Base-by-base conservation (phyloP, 2,888 invertebrate species). In the Acanthoscelides obtectus region DNA sequence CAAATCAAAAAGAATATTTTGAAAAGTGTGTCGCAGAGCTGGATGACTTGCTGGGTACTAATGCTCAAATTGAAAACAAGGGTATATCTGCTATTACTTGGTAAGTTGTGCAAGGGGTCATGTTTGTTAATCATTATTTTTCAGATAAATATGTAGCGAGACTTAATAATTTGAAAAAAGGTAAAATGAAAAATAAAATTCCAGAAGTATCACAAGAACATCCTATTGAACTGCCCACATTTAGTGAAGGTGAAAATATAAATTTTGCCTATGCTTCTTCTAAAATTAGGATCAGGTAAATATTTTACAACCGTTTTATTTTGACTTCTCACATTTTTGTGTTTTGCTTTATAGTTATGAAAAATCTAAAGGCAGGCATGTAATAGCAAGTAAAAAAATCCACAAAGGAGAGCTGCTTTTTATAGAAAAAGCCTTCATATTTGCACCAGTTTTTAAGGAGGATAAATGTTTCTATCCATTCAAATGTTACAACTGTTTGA, bases 341-440 rank as follows among this genome's bases (percentile, higher is more conserved):
- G 17, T 0, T 22, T 19, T 2, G 2, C 22, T 67, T 78, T 82
- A 68, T 79, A 89, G 90, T 75, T 87, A 87, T 73, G 88, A 87
- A 74, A 84, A 87, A 66, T 84, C 87, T 22, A 88, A 86, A 72
- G 94, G 94, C 0, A 88, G 94, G 27, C 88, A 90, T 82, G 90
- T 95, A 19, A 81, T 90, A 27, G 89, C 93, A 0, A 88, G 86
- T 17, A 86, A 87, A 73, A 83, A 86, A 45, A 87, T 93, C 2
- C 83, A 86, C 8, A 87, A 88, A 68, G 94, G 94, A 0, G 92
- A 94, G 77, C 87, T 93, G 0, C 84, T 98, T 64, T 93, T 96
- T 82, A 88, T 91, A 0, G 97, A 97, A 83, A 89, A 91, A 78
- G 93, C 97, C 0, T 93, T 92, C 83, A 90, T 94, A 0, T 93